Conservation (phyloP, 2,888 invertebrate species). For the Eugnorisma glareosa region DNA sequence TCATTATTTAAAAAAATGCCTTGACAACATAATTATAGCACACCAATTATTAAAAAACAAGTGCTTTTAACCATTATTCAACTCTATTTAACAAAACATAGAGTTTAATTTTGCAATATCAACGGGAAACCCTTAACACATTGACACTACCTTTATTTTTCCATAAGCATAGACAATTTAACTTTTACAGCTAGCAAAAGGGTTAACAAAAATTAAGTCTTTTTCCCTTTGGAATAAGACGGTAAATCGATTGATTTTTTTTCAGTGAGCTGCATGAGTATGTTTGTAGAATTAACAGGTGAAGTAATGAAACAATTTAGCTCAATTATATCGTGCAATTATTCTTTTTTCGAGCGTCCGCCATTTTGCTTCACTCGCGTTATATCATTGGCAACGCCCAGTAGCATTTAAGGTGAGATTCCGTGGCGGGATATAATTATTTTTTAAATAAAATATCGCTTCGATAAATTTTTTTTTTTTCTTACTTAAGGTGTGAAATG, state of each 20-base stretch:
- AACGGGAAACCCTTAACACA: constrained; percentile 63
- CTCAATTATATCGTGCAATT: constrained; percentile 81
- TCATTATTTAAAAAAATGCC: constrained; percentile 58
- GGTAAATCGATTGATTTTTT: constrained; percentile 48
- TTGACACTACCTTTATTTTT: constrained; percentile 67
- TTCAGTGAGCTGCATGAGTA: constrained; percentile 34
- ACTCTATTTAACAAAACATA: constrained; percentile 35
- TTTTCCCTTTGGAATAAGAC: constrained; percentile 43
- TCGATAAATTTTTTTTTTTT: constrained; percentile 41
- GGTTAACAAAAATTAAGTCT: constrained; percentile 27
- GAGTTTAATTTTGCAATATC: constrained; percentile 52
- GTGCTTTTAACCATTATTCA: constrained; percentile 28
- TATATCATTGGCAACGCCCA: constrained; percentile 80
- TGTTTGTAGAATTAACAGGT: constrained; percentile 73
- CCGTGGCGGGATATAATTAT: constrained; percentile 50
- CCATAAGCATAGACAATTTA: constrained; percentile 43
- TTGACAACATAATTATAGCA: constrained; percentile 67
- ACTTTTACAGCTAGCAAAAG: constrained; percentile 28
- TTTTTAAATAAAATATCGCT: constrained; percentile 47
- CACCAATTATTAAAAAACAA: constrained; percentile 38
- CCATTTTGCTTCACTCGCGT: constrained; percentile 78
- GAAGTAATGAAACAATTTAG: constrained; percentile 85
- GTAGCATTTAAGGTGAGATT: constrained; percentile 65
- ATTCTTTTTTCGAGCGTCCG: constrained; percentile 77
- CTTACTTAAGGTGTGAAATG: constrained; percentile 49